Conservation (phyloP, 2,113 vertebrate genomes). For the Oreamnos americanus region DNA sequence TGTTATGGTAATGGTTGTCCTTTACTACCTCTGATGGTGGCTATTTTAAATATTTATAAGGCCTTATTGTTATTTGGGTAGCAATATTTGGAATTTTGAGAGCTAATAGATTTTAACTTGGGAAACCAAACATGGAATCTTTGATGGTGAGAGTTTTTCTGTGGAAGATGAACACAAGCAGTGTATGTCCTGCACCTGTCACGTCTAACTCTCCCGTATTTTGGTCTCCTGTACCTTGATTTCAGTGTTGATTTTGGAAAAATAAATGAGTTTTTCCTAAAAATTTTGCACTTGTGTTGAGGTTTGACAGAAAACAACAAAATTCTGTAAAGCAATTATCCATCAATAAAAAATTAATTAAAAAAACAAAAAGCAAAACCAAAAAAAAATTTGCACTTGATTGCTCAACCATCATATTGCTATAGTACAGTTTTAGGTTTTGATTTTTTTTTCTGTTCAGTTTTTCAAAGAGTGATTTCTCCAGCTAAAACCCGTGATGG, state of each 20-base stretch:
- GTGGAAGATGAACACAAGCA: not conserved
- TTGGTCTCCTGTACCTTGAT: not conserved
- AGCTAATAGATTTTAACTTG: not conserved
- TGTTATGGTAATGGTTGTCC: not conserved
- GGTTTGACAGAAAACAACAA: not conserved
- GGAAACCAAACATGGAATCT: not conserved
- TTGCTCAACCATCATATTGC: not conserved
- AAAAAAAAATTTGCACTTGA: not conserved
- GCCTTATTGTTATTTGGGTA: not conserved
- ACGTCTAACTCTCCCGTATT: not conserved
- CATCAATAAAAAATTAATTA: not conserved
- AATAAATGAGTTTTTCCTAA: conserved; percentile 17
- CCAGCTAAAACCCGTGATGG: not conserved
- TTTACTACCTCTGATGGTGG: not conserved
- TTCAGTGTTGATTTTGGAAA: conserved; percentile 35
- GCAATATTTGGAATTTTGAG: not conserved
- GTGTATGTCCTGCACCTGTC: not conserved
- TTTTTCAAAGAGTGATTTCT: conserved; percentile 30
- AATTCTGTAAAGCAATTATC: not conserved
- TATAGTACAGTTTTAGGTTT: not conserved
- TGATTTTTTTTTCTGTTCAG: not conserved
- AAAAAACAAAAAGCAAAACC: not conserved
- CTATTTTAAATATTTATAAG: not conserved
- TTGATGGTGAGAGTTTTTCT: not conserved
- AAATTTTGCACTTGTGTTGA: not conserved